These are phyloP conservation scores for Nixonia krombeini DNA, from an alignment of 1,140 invertebrate species.

Conservation along the genomic window DNA sequence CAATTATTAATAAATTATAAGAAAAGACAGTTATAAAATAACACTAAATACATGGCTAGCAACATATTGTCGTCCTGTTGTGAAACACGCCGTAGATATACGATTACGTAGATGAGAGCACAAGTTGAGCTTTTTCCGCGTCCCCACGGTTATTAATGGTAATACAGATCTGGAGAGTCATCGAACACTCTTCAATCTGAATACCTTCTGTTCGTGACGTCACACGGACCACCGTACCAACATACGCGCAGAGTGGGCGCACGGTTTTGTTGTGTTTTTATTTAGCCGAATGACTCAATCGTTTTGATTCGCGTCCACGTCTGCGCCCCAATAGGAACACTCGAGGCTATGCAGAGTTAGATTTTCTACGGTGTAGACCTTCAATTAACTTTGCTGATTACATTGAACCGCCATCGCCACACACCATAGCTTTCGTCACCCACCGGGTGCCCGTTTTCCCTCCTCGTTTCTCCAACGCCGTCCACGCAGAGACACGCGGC, in stretches of 20 bases:
- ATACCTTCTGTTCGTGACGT: slow-evolving; percentile 71
- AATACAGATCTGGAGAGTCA: slow-evolving; percentile 72
- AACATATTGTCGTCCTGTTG: too few species aligned
- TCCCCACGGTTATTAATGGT: slow-evolving; percentile 70
- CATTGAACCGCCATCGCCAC: slow-evolving; percentile 42
- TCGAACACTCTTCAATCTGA: slow-evolving; percentile 71
- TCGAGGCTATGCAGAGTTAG: slow-evolving; percentile 27
- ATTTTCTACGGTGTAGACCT: slow-evolving; percentile 43
- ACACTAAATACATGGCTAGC: too few species aligned
- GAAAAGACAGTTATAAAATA: background rate
- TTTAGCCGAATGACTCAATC: slow-evolving; percentile 70
- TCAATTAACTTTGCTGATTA: slow-evolving; percentile 68
- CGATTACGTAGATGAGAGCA: slow-evolving; percentile 6
- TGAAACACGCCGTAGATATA: slow-evolving; percentile 7
- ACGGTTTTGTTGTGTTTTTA: slow-evolving; percentile 66
- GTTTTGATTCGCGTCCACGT: slow-evolving; percentile 57
- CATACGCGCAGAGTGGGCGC: background rate
- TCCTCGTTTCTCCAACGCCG: background rate
- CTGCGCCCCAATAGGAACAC: slow-evolving; percentile 56
- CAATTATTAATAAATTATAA: too few species aligned
- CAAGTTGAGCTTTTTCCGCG: slow-evolving; percentile 26
- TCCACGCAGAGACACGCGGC: slow-evolving; percentile 8
- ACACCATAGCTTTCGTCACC: slow-evolving; percentile 25
- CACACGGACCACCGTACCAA: slow-evolving; percentile 47
- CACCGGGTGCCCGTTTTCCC: slow-evolving; percentile 1